Evolutionary conservation across 2,113 vertebrate species (phyloP), one percentile per base, ranked within the genome.

Genomic region (Ancistrus triradiatus): DNA sequence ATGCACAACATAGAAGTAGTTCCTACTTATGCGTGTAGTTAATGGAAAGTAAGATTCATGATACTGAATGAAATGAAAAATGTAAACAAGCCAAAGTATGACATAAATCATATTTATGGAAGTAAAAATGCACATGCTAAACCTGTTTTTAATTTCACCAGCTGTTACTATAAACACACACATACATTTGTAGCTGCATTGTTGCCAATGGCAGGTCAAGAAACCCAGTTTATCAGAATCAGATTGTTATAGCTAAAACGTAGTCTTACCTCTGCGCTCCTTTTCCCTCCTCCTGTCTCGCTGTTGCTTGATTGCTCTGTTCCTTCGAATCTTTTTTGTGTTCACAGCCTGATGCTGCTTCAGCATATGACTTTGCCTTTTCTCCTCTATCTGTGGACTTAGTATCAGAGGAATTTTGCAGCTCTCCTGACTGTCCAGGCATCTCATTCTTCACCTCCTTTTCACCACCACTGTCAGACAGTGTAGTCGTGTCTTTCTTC

Each of bases 401-500:
- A 0, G 27, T 15, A 7, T 59, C 24, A 33, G 33, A 17, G 17
- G 48, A 24, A 9, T 21, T 37, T 11, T 28, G 25, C 21, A 11
- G 3, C 24, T 18, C 18, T 35, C 14, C 13, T 4, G 3, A 18
- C 13, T 42, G 19, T 69, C 4, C 28, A 40, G 24, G 44, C 4
- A 46, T 77, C 47, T 66, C 27, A 3, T 28, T 58, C 47, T 42
- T 66, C 4, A 27, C 19, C 15, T 63, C 28, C 49, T 62, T 46
- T 14, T 49, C 47, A 33, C 28, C 15, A 43, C 47, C 50, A 33
- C 18, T 21, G 4, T 51, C n/a, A 22, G 60, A 42, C 7, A 6
- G 14, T 28, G 3, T 31, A 51, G 38, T 25, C n/a, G 17, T n/a
- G 18, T n/a, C 19, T 50, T 49, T n/a, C 37, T 42, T 72, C 9